Evolutionary conservation across 2,888 invertebrate species (phyloP).

Genomic region (Andrena minutula): DNA sequence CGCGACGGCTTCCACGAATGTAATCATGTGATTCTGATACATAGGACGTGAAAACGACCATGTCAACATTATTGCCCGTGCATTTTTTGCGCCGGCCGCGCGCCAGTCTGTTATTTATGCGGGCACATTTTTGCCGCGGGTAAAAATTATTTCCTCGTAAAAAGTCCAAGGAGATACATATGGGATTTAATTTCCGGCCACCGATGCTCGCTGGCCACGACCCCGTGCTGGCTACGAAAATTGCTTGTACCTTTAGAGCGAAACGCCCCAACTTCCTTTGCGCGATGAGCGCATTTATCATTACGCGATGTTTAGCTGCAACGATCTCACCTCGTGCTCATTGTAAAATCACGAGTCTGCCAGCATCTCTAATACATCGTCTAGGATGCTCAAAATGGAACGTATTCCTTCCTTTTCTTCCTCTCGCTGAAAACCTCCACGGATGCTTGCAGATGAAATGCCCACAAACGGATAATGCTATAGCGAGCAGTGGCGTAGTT

Average conservation of each 20-base stretch:
- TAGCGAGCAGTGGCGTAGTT: too few species aligned
- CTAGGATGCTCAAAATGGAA: too few species aligned
- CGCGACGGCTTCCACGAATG: background rate
- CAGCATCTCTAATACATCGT: too few species aligned
- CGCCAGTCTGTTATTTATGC: conserved; percentile 35
- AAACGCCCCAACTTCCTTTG: conserved; percentile 39
- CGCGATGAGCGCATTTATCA: conserved; percentile 30
- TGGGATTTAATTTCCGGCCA: conserved; percentile 76
- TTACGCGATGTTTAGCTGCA: conserved; percentile 3
- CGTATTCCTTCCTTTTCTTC: too few species aligned
- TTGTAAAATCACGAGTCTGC: too few species aligned
- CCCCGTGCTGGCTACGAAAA: conserved; percentile 33
- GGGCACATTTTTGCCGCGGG: conserved; percentile 17
- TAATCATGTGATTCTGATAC: conserved; percentile 13
- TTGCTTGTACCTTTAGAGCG: conserved; percentile 44
- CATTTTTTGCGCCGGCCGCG: conserved; percentile 5
- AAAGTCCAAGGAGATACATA: conserved; percentile 60
- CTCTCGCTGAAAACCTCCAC: too few species aligned
- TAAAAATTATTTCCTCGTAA: conserved; percentile 53
- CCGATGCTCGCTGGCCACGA: conserved; percentile 48
- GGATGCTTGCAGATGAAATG: too few species aligned
- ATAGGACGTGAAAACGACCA: conserved; percentile 2
- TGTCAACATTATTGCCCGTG: conserved; percentile 33
- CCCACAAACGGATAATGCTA: too few species aligned
- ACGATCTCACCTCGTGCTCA: background rate